phyloP scores from a whole-genome alignment of 1,140 invertebrate genomes.

The Lutraria rhynchaena region DNA sequence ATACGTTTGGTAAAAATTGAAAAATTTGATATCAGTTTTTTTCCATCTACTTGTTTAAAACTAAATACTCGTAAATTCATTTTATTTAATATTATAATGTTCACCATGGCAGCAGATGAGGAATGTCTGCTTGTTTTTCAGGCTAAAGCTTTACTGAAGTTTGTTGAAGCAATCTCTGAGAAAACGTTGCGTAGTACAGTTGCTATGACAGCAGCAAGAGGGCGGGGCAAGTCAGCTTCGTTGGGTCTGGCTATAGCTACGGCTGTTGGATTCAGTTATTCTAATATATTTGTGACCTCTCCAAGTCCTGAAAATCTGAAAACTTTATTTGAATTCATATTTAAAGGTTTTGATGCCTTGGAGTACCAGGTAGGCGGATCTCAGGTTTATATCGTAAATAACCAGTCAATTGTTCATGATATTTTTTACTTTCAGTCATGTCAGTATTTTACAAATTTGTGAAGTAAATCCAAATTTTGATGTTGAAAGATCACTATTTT shows the following conservation, averaged over 20 bases:
- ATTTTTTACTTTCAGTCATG: no score
- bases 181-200: conserved; percentile 95
- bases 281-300: conserved; percentile 99
- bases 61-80: no score
- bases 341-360: conserved; percentile 97
- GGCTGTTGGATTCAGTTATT: conserved; percentile 88
- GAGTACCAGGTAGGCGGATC: conserved; percentile 87
- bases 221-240: conserved; percentile 98
- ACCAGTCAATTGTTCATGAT: no score
- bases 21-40: no score
- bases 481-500: no score
- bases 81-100: no score
- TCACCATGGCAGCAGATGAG: no score
- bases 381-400: background rate
- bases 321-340: conserved; percentile 98
- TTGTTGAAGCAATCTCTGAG: conserved; percentile 97
- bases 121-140: no score
- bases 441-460: no score
- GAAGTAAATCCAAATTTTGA: no score
- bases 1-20: no score
- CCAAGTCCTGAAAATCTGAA: conserved; percentile 99
- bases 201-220: conserved; percentile 97
- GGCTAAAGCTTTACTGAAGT: conserved; percentile 95
- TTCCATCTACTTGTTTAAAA: no score
- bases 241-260: conserved; percentile 94